Base-by-base conservation (phyloP, 1,140 invertebrate genomes). In the Arctopsyche grandis region DNA sequence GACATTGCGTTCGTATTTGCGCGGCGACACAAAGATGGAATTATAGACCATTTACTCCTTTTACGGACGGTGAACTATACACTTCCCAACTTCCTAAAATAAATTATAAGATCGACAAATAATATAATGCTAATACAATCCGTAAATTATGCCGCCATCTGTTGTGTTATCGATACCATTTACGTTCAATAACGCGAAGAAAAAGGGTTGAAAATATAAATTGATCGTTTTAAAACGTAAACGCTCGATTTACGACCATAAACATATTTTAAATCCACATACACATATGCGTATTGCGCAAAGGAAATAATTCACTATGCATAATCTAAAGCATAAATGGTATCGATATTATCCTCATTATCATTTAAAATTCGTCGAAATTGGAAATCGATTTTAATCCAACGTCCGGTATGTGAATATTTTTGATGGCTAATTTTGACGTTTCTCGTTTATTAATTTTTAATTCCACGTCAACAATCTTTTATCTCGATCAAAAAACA, bases 151-250 rank as follows among this genome's bases (percentile, higher is more conserved):
- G 10, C 10, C 16, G 16, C 48, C 48, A 52, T 52, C 48, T 52
- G 48, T 52, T 52, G 12, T 52, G 48, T 14, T 16, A 16, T 14
- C 48, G 48, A 52, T 52, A 14, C 48, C 48, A 52, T 52, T 52
- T 52, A 52, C 48, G 48, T 52, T 52, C 48, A 52, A 52, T 52
- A 52, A 52, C 48, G 48, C 16, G 16, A 52, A 14, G 48, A 52
- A 52, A 52, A 52, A 52, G 48, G 48, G 48, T 16, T 52, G 48
- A 52, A 52, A 52, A 38, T 38, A 38, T 38, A 38, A 38, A 52
- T 52, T 52, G 48, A 52, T 10, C 48, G 16, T 52, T 38, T 38
- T 38, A 38, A 38, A 38, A 38, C 29, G 29, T 7, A 12, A 52
- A 3, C 48, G 10, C 10, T 52, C 48, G 48, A 52, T 52, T 52